Evolutionary conservation across 2,113 vertebrate species (phyloP).

Genomic region (Leucopternis melanops): DNA sequence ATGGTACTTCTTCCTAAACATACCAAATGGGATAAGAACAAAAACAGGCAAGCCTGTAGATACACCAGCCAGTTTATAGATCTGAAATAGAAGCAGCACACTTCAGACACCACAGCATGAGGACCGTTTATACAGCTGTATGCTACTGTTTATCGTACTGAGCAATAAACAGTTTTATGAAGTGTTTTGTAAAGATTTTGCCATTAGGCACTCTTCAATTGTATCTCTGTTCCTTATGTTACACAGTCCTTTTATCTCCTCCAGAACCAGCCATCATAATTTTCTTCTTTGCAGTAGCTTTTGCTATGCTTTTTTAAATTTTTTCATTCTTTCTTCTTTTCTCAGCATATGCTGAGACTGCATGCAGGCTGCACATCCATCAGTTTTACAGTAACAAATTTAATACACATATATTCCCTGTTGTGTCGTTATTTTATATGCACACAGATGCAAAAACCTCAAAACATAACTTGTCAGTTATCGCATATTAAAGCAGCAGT

Average conservation of each 20-base stretch:
- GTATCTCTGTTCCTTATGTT: background rate
- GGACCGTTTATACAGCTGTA: background rate
- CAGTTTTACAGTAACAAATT: conserved; percentile 45
- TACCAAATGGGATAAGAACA: background rate
- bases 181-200: background rate
- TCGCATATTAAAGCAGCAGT: background rate
- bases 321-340: background rate
- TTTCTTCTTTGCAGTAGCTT: conserved; percentile 11
- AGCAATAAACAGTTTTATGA: background rate
- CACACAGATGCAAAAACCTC: no score
- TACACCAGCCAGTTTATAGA: background rate
- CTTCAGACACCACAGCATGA: background rate
- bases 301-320: background rate
- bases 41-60: background rate
- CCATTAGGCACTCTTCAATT: background rate
- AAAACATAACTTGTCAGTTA: background rate
- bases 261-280: background rate
- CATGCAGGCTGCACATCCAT: conserved; percentile 24
- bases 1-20: background rate
- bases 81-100: background rate
- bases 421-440: no score
- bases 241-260: background rate
- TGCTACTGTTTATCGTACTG: background rate
- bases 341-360: conserved; percentile 34
- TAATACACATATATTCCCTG: background rate